Evolutionary conservation across 2,888 invertebrate genomes (phyloP), one percentile per base, ranked within the genome.

Genomic region (Lasioglossum zephyrum): DNA sequence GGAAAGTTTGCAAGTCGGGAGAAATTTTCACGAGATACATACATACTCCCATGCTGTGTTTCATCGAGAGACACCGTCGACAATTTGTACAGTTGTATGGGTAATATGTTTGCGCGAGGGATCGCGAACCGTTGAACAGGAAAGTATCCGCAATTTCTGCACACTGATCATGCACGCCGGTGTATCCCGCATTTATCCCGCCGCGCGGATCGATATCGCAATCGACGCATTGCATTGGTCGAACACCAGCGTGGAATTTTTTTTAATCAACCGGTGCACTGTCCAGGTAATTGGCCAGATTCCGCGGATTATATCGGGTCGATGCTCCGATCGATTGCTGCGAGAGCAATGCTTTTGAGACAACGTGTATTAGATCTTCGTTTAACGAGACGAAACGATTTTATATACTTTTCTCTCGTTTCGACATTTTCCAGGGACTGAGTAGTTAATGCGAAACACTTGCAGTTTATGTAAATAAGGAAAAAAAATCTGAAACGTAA

Each of bases 41-140:
- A 36, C 36, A 36, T 36, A 13, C 26, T 26, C 8, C 22, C 22
- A 53, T 22, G 53, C 22, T 22, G 53, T 8, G 8, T 8, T 22
- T 9, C 53, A 3, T 53, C 53, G 53, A 2, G 22, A 49, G 22
- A 49, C 22, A 18, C 49, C 6, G 49, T 6, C 18, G 18, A 22
- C 53, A 2, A 53, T 22, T 53, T 22, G 22, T 13, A 6, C 6
- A 49, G 49, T 49, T 6, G 18, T 49, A 49, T 13, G 60, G 26
- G 5, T 60, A 13, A 26, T 60, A 60, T 26, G 16, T 26, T 26
- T 4, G 60, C 26, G 60, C 26, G 26, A 31, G 26, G 4, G 26
- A 26, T 60, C 60, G 60, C 60, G 60, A 60, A 60, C 26, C 60
- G 60, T 26, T 60, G 60, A 60, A 60, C 60, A 26, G 60, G 60